Evolutionary conservation across 1,140 invertebrate species (phyloP).

Genomic region (Orchesella cincta): DNA sequence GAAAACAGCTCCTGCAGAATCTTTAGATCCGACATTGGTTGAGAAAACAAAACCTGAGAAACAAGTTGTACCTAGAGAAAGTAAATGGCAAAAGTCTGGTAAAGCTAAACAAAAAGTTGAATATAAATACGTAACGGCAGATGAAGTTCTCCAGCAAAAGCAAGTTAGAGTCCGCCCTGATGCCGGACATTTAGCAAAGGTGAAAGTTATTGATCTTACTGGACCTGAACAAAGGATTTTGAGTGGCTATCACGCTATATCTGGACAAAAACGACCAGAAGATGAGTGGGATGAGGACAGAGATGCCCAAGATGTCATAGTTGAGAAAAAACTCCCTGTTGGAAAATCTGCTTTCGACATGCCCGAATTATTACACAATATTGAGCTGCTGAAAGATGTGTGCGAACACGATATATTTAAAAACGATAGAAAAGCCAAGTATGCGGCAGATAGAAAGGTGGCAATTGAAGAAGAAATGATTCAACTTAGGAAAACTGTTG

Average conservation of each 20-base stretch:
- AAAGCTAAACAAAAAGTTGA: slow-evolving; percentile 67
- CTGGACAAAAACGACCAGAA: slow-evolving; percentile 61
- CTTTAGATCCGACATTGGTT: slow-evolving; percentile 63
- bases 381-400: slow-evolving; percentile 86
- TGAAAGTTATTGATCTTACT: slow-evolving; percentile 99
- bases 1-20: slow-evolving; percentile 54
- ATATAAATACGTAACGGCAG: slow-evolving; percentile 87
- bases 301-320: background rate
- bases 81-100: slow-evolving; percentile 51
- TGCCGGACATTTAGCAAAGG: slow-evolving; percentile 68
- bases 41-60: slow-evolving; percentile 55
- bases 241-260: slow-evolving; percentile 89
- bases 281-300: slow-evolving; percentile 57
- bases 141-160: slow-evolving; percentile 86
- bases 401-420: slow-evolving; percentile 93
- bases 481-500: slow-evolving; percentile 68
- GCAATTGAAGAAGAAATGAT: slow-evolving; percentile 78
- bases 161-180: slow-evolving; percentile 44
- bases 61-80: slow-evolving; percentile 26
- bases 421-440: slow-evolving; percentile 76
- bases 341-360: slow-evolving; percentile 62
- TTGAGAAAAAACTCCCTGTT: slow-evolving; percentile 5
- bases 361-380: slow-evolving; percentile 89
- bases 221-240: slow-evolving; percentile 90
- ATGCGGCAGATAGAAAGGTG: slow-evolving; percentile 75